These are phyloP conservation scores for Lacerta agilis DNA, from an alignment of 2,797 vertebrate genomes.

Conservation along the genomic window DNA sequence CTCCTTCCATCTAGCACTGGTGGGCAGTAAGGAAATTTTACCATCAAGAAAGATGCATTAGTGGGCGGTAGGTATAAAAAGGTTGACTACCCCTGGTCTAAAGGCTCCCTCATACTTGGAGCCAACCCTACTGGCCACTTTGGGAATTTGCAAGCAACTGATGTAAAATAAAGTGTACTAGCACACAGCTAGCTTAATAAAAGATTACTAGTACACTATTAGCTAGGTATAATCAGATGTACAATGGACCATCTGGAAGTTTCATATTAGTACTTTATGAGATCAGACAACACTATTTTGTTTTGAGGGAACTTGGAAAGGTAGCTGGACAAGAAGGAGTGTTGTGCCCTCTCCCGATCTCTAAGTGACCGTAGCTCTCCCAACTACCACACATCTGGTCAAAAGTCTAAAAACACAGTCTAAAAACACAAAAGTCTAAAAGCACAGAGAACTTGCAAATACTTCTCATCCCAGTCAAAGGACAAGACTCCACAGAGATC, in stretches of 20 bases:
- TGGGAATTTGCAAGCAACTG: background rate
- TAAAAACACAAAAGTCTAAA: background rate
- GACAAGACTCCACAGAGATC: background rate
- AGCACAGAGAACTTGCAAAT: background rate
- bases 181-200: background rate
- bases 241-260: background rate
- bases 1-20: too few species aligned
- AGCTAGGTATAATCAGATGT: background rate
- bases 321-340: background rate
- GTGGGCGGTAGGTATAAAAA: too few species aligned
- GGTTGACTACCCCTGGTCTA: background rate
- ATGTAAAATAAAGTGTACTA: background rate
- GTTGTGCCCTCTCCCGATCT: background rate
- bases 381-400: background rate
- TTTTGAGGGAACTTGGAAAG: background rate
- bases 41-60: too few species aligned
- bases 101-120: background rate
- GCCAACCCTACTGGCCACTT: background rate
- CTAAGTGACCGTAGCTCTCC: background rate
- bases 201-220: background rate
- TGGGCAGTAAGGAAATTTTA: too few species aligned
- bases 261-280: background rate
- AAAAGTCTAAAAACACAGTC: background rate
- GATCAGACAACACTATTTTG: background rate
- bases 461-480: background rate